A percentile compares a stretch with the other conserved stretches of the same genome.
These are phyloP conservation scores for Euplagia quadripunctaria DNA, from an alignment of 2,888 invertebrate species.

Conservation along the genomic window DNA sequence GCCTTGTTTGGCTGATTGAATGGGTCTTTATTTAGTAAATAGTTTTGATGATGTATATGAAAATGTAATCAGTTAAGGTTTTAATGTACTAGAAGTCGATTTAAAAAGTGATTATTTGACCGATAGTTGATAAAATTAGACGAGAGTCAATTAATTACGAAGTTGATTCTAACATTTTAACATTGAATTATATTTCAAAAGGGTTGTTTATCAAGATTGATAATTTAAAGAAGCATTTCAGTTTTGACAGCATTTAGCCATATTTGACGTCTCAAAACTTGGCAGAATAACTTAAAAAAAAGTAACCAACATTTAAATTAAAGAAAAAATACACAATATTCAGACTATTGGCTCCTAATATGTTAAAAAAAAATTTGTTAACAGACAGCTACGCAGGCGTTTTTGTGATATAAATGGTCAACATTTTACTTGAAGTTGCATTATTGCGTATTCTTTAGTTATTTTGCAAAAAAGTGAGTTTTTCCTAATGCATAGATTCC, in stretches of 20 bases:
- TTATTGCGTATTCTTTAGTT: not conserved
- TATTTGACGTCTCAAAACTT: not conserved
- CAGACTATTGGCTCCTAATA: not conserved
- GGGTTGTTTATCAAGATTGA: not conserved
- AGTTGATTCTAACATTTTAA: not conserved
- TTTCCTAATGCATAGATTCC: not conserved
- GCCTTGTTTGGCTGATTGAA: constrained; percentile 25
- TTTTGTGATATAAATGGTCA: not conserved
- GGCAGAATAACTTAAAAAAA: not conserved
- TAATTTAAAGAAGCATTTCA: not conserved
- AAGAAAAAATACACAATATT: not conserved
- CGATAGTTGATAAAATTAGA: not conserved
- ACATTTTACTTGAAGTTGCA: not conserved
- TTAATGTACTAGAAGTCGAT: constrained; percentile 15
- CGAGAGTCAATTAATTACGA: not conserved
- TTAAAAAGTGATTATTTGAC: not conserved
- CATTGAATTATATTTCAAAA: not conserved
- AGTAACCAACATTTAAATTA: not conserved
- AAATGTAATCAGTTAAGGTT: constrained; percentile 11
- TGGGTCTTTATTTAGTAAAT: constrained; percentile 20
- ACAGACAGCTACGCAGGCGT: not conserved
- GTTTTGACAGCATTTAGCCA: not conserved
- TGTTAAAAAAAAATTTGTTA: not conserved
- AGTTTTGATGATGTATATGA: constrained; percentile 14
- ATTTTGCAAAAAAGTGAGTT: not conserved